These are phyloP conservation scores for Saiga tatarica DNA, from an alignment of 2,113 vertebrate species.

Conservation along the genomic window DNA sequence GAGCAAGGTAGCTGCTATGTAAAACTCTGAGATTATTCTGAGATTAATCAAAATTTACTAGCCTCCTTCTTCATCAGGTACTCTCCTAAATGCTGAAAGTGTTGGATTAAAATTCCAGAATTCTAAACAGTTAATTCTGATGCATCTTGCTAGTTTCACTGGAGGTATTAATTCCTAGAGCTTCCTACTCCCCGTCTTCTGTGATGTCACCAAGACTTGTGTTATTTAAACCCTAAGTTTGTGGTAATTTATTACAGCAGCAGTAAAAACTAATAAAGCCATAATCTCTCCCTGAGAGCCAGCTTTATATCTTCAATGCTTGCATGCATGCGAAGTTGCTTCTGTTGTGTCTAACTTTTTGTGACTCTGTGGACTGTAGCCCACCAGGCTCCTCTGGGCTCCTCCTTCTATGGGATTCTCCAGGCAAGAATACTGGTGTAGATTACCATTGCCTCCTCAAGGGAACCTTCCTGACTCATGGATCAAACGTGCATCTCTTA, in stretches of 20 bases:
- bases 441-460: not conserved
- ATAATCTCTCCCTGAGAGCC: not conserved
- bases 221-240: not conserved
- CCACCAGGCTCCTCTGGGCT: not conserved
- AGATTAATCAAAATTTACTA: not conserved
- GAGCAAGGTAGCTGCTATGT: not conserved
- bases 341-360: not conserved
- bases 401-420: not conserved
- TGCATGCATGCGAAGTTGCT: fast-evolving
- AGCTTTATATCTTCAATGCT: not conserved
- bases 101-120: not conserved
- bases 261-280: not conserved
- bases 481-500: not conserved
- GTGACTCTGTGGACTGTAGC: not conserved
- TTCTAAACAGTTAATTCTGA: not conserved
- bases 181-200: not conserved
- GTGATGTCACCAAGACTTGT: not conserved
- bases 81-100: not conserved
- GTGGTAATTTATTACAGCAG: not conserved
- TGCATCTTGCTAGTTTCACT: not conserved
- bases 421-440: not conserved
- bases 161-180: not conserved
- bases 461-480: not conserved
- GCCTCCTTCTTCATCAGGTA: not conserved
- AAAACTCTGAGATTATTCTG: not conserved